Conservation (phyloP, 2,113 vertebrate genomes). For the Gobius niger region DNA sequence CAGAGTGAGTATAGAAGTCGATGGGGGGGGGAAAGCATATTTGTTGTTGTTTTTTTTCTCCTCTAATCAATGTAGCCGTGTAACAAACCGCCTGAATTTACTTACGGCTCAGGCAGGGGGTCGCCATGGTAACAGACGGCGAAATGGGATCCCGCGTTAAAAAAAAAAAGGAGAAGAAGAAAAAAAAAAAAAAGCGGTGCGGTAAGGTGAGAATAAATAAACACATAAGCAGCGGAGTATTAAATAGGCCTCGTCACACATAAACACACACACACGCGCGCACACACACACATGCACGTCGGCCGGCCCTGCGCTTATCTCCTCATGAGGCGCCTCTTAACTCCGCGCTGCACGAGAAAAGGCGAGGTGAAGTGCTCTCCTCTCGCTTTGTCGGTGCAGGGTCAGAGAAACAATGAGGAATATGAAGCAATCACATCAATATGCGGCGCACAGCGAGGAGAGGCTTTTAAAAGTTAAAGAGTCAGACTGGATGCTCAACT, state of each 20-base stretch:
- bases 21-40: background rate
- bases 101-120: conserved; percentile 67
- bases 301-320: conserved; percentile 14
- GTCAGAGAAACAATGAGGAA: background rate
- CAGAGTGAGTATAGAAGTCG: conserved; percentile 9
- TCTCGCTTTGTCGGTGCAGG: conserved; percentile 28
- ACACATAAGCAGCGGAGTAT: conserved; percentile 53
- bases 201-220: conserved; percentile 65
- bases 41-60: conserved; percentile 8
- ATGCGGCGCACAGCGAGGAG: background rate
- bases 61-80: conserved; percentile 55
- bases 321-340: conserved; percentile 19
- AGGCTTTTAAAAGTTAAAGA: conserved; percentile 1
- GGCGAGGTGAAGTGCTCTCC: conserved; percentile 14
- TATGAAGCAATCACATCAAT: conserved; percentile 10
- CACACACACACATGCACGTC: conserved; percentile 10
- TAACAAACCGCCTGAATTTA: conserved; percentile 58
- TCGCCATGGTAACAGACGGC: conserved; percentile 72
- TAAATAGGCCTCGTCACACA: conserved; percentile 17
- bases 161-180: too few species aligned
- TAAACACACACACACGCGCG: background rate
- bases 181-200: conserved; percentile 24
- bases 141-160: conserved; percentile 59
- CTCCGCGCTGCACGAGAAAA: conserved; percentile 29
- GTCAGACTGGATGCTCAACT: background rate